These are phyloP conservation scores for Saguinus imperator DNA, from an alignment of 2,113 vertebrate genomes.

Conservation along the genomic window DNA sequence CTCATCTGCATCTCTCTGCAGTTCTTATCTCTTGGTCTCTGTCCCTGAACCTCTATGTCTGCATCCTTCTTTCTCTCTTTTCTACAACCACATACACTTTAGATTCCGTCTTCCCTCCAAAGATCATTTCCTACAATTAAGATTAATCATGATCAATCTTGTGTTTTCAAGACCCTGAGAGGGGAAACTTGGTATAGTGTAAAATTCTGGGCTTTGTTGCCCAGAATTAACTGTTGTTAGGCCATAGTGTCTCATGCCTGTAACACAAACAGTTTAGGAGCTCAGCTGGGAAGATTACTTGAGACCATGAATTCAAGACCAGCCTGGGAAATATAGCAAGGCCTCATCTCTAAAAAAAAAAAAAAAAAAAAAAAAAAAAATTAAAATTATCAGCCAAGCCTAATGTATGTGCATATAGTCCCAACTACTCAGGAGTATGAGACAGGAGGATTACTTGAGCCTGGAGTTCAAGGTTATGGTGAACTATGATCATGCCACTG, in stretches of 20 bases:
- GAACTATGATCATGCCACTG: not conserved
- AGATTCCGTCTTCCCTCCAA: not conserved
- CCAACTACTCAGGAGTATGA: not conserved
- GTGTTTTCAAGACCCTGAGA: not conserved
- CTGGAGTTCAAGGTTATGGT: not conserved
- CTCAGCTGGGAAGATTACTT: no score
- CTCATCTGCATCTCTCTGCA: not conserved
- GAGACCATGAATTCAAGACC: no score
- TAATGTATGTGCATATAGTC: no score
- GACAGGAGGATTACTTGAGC: not conserved
- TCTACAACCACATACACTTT: not conserved
- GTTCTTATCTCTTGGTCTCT: not conserved
- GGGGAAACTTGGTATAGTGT: not conserved
- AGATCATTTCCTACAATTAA: not conserved
- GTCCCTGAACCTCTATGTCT: not conserved
- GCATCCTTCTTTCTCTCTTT: not conserved
- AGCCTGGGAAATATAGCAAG: no score
- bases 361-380: no score
- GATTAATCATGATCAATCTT: not conserved
- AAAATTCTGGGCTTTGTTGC: not conserved
- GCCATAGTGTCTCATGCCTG: not conserved
- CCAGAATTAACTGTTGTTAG: not conserved
- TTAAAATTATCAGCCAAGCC: no score
- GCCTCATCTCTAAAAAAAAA: no score
- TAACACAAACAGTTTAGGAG: no score